Evolutionary conservation across 1,140 invertebrate species (phyloP).

Genomic region (Cydia splendana): DNA sequence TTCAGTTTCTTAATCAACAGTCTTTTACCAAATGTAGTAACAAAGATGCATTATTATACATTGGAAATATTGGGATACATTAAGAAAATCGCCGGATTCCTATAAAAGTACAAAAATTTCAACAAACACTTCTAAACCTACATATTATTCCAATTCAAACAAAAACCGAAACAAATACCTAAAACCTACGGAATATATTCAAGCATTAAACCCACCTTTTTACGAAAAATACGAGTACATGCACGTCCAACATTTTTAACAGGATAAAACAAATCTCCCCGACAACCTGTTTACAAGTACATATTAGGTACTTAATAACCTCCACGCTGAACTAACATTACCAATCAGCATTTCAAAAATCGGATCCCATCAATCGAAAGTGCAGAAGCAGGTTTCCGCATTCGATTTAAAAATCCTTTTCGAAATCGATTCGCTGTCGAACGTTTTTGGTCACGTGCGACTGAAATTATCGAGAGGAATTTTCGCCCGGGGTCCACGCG

Average conservation of each 20-base stretch:
- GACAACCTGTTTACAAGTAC: not conserved
- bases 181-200: too few relatives aligned
- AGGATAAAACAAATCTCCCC: not conserved
- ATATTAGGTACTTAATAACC: not conserved
- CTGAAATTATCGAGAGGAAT: slow-evolving; percentile 44
- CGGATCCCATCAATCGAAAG: slow-evolving; percentile 16
- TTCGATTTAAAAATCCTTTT: slow-evolving; percentile 33
- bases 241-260: not conserved
- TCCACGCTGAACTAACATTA: not conserved
- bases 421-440: slow-evolving; percentile 45
- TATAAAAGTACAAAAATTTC: too few relatives aligned
- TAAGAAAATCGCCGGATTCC: too few relatives aligned
- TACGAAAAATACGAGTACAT: too few relatives aligned
- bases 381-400: not conserved
- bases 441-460: slow-evolving; percentile 31
- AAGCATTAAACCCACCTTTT: too few relatives aligned
- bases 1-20: too few relatives aligned
- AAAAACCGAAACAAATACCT: too few relatives aligned
- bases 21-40: too few relatives aligned
- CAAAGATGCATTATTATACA: too few relatives aligned
- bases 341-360: not conserved
- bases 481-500: slow-evolving; percentile 33
- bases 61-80: too few relatives aligned
- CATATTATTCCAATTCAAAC: too few relatives aligned
- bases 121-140: too few relatives aligned